Conservation (phyloP, 2,888 invertebrate species). For the Apantesis nais region DNA sequence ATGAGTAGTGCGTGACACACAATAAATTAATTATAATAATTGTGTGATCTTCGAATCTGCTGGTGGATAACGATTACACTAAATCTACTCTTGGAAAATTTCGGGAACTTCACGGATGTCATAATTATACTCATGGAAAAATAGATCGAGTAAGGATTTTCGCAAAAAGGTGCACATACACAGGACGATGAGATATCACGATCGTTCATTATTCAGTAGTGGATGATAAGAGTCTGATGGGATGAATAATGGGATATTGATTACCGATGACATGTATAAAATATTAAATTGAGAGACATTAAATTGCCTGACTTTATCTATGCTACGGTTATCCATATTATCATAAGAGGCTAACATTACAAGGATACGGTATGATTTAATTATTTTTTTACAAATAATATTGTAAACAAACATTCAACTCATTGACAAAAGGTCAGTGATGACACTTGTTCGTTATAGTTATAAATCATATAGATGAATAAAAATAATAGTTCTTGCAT, state of each 20-base stretch:
- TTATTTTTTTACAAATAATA: too few species aligned
- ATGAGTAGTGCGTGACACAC: background rate
- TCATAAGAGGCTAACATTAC: too few species aligned
- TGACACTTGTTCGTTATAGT: background rate
- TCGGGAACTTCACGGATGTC: background rate
- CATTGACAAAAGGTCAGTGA: background rate
- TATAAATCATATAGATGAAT: too few species aligned
- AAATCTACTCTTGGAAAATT: background rate
- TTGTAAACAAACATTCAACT: background rate
- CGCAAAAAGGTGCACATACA: background rate
- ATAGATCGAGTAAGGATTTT: too few species aligned
- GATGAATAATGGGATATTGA: too few species aligned
- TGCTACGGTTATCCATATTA: too few species aligned
- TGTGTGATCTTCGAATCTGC: background rate
- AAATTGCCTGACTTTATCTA: too few species aligned
- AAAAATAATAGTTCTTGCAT: too few species aligned
- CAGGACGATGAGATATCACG: background rate
- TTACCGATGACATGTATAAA: too few species aligned
- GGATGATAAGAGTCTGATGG: background rate
- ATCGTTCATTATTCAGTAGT: background rate
- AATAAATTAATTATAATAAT: background rate
- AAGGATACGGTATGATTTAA: too few species aligned
- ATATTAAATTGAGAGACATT: too few species aligned
- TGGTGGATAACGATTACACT: background rate
- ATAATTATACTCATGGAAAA: background rate